These are phyloP conservation scores for Mycalesis mineus DNA, from an alignment of 2,888 invertebrate species.

Conservation along the genomic window DNA sequence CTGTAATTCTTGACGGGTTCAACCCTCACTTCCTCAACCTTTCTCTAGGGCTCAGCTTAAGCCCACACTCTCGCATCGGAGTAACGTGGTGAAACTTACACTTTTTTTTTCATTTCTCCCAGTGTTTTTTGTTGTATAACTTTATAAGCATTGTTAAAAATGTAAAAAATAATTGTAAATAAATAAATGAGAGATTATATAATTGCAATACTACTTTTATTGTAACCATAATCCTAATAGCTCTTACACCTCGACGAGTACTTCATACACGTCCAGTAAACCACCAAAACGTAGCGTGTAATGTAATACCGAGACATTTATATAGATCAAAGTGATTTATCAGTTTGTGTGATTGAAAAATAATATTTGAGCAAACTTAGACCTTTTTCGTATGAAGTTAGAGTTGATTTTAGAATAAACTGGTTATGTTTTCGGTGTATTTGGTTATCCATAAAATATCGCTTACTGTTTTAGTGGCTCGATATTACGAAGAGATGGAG, in stretches of 20 bases:
- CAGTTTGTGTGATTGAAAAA: slow-evolving; percentile 20
- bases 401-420: not conserved
- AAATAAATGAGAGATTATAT: no score
- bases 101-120: no score
- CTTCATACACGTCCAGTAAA: not conserved
- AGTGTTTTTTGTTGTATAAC: no score
- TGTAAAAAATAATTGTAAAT: no score
- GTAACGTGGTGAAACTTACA: no score
- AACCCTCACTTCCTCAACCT: no score
- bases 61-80: no score
- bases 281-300: not conserved
- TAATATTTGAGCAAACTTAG: not conserved
- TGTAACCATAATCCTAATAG: not conserved
- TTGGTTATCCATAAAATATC: slow-evolving; percentile 15
- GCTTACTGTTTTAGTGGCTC: slow-evolving; percentile 8
- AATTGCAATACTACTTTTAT: no score
- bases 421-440: not conserved
- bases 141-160: no score
- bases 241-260: not conserved
- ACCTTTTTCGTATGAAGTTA: not conserved
- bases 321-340: slow-evolving; percentile 27
- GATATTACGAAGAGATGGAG: slow-evolving; percentile 12
- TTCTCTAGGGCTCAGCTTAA: no score
- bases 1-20: no score
- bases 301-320: slow-evolving; percentile 8